Conservation (phyloP, 2,888 invertebrate species). For the Drosophila lutescens region DNA sequence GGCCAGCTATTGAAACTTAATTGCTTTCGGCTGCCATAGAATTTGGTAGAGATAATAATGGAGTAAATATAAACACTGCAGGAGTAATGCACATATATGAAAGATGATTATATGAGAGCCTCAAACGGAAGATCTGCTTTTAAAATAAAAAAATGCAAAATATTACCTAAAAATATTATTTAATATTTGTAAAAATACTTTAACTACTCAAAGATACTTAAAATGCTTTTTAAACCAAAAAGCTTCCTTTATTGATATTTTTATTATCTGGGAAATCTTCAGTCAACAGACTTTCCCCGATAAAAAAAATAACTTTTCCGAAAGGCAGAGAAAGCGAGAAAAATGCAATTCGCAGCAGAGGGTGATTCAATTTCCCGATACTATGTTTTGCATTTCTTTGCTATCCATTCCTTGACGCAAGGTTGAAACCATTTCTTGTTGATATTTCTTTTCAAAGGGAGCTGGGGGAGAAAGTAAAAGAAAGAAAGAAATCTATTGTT, state of each 20-base stretch:
- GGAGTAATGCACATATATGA: not conserved
- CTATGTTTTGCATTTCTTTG: not conserved
- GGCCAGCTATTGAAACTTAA: conserved; percentile 10
- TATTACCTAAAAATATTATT: no score
- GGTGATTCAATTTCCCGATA: conserved; percentile 18
- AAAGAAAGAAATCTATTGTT: conserved; percentile 15
- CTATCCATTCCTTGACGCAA: conserved; percentile 1
- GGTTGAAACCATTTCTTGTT: conserved; percentile 7
- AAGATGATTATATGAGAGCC: no score
- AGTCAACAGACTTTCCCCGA: not conserved
- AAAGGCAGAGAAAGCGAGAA: conserved; percentile 2
- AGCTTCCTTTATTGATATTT: not conserved
- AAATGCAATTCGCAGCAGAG: conserved; percentile 7
- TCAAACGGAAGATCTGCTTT: no score
- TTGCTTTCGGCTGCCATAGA: conserved; percentile 7
- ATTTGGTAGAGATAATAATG: not conserved
- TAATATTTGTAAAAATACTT: no score
- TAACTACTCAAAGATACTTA: not conserved
- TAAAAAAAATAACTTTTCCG: not conserved
- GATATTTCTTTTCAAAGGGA: not conserved
- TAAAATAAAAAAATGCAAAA: no score
- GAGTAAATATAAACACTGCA: not conserved
- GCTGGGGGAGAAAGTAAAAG: not conserved
- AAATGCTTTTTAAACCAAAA: not conserved
- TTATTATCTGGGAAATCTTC: not conserved